Base-by-base conservation (phyloP, 2,797 vertebrate genomes). In the Triplophysa bombifrons region DNA sequence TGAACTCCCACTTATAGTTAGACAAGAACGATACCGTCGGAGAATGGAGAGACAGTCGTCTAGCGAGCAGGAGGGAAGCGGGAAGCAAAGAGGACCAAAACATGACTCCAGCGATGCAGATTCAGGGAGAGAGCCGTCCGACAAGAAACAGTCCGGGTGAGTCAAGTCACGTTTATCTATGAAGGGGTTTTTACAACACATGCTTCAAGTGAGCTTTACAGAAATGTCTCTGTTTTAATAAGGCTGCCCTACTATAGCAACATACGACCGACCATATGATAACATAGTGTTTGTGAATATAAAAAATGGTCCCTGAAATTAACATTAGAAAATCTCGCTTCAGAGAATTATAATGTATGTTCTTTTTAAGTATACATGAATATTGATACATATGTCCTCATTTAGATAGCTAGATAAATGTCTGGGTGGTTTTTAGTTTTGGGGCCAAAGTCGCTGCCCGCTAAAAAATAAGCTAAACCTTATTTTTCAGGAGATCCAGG, bases 41-140 rank as follows among this genome's bases (percentile, higher is more conserved):
- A 92, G 93, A 74, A 84, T 93, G 44, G 94, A 92, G 87, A 91
- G 86, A 83, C 95, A 93, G 91, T 95, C 88, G 4, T 95, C 89
- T 79, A 95, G 94, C 9, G 93, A 94, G 55, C 92, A 94, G 78
- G 92, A 94, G 27, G 96, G 94, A 1, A 91, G 91, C 4, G 90
- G 94, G 7, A 96, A 94, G 80, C 91, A 89, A 46, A 87, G 95
- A 48, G 46, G 96, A 84, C 96, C 96, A 83, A 91, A 94, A 51
- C 96, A 96, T 86, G 96, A 97, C 84, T 96, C 95, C 0, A 97
- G 96, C 55, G 96, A 98, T 73, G 92, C 95, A 69, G 93, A 94
- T 80, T 94, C 93, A 3, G 80, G 89, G 14, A 93, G 92, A 85
- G 95, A 96, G 44, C 89, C 90, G n/a, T 92, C 92, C 4, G 93